These are phyloP conservation scores for Carpatolechia fugitivella DNA, from an alignment of 2,888 invertebrate species.

Conservation along the genomic window DNA sequence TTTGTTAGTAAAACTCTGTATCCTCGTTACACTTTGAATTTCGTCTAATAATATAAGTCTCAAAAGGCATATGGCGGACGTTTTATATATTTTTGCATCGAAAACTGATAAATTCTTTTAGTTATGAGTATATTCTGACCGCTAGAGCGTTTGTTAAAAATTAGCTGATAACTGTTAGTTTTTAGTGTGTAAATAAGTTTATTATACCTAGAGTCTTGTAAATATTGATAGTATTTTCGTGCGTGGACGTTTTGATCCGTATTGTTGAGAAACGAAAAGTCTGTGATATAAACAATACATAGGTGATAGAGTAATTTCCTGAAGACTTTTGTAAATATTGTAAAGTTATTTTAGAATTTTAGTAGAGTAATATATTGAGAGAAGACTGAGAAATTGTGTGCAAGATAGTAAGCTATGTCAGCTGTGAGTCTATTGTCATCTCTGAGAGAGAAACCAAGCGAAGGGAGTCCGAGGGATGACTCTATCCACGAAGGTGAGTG, in stretches of 20 bases:
- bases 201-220: slow-evolving; percentile 75
- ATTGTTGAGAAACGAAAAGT: slow-evolving; percentile 81
- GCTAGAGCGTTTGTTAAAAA: slow-evolving; percentile 74
- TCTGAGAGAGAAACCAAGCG: slow-evolving; percentile 72
- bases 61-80: slow-evolving; percentile 80
- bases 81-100: slow-evolving; percentile 80
- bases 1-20: slow-evolving; percentile 16
- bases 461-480: slow-evolving; percentile 66
- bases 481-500: slow-evolving; percentile 64
- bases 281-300: slow-evolving; percentile 81
- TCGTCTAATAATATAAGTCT: slow-evolving; percentile 59
- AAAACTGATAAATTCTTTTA: slow-evolving; percentile 80
- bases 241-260: slow-evolving; percentile 80
- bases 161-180: slow-evolving; percentile 77
- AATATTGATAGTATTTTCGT: slow-evolving; percentile 78
- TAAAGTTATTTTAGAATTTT: slow-evolving; percentile 74
- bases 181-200: slow-evolving; percentile 78
- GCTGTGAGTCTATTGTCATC: slow-evolving; percentile 75
- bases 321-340: slow-evolving; percentile 76
- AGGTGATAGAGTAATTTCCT: slow-evolving; percentile 75
- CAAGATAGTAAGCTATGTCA: slow-evolving; percentile 72
- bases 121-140: slow-evolving; percentile 78
- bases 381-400: slow-evolving; percentile 73
- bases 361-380: slow-evolving; percentile 73
- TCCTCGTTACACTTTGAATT: slow-evolving; percentile 30